A percentile compares a stretch with the other conserved stretches of the same genome.
These are phyloP conservation scores for Melangyna quadrimaculata DNA, from an alignment of 2,888 invertebrate species.

Conservation along the genomic window DNA sequence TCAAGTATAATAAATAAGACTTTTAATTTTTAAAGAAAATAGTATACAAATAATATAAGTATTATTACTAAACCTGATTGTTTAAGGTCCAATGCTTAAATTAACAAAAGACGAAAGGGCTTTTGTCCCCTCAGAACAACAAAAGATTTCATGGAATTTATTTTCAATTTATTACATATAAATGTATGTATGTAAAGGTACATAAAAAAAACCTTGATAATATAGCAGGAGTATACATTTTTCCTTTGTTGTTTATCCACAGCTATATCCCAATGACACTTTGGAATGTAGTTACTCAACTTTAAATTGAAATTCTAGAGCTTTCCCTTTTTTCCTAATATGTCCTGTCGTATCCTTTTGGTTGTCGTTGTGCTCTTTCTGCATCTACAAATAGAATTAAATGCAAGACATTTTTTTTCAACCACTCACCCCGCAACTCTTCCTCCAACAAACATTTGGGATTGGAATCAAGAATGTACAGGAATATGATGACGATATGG, in stretches of 20 bases:
- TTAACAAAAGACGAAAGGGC: neutral
- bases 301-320: constrained; percentile 67
- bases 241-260: constrained; percentile 3
- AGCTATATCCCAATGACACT: constrained; percentile 21
- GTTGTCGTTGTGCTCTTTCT: constrained; percentile 18
- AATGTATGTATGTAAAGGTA: neutral
- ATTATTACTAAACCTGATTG: constrained; percentile 38
- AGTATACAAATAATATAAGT: constrained; percentile 36
- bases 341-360: neutral
- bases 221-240: constrained; percentile 37
- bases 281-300: constrained; percentile 67
- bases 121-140: neutral
- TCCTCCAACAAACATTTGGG: neutral
- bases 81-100: neutral
- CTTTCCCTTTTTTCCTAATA: neutral
- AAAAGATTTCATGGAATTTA: constrained; percentile 12
- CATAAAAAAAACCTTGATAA: too few relatives aligned
- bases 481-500: neutral
- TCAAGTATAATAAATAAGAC: neutral
- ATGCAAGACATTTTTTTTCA: constrained; percentile 44
- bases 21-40: constrained; percentile 7
- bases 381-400: constrained; percentile 56
- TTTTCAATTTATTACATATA: neutral
- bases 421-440: neutral
- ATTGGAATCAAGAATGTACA: neutral